phyloP scores from a whole-genome alignment of 2,888 invertebrate species.

The Frankliniella fusca region DNA sequence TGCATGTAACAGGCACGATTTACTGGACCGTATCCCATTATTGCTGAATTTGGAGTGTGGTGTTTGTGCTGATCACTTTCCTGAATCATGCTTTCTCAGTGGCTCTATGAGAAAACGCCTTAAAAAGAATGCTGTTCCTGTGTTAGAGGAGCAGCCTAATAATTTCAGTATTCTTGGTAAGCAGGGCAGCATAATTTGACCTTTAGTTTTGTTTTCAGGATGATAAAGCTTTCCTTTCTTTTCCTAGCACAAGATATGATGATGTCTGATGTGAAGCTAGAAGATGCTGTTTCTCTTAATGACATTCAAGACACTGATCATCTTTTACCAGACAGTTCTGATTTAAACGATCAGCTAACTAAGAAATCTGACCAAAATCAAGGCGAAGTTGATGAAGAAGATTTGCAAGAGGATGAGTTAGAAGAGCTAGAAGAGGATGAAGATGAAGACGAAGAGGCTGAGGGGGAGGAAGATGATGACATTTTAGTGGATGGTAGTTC shows the following conservation, averaged over 20 bases:
- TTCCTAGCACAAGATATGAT: not conserved
- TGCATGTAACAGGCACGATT: not conserved
- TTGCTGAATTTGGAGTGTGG: not conserved
- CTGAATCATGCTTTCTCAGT: not conserved
- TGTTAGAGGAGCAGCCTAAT: not conserved
- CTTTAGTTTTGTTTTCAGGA: not conserved
- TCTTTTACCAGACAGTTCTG: no score
- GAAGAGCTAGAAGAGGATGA: not conserved
- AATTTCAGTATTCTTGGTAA: not conserved
- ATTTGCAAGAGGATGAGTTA: conserved; percentile 6
- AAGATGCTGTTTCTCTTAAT: not conserved
- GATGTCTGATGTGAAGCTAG: not conserved
- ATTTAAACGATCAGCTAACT: no score
- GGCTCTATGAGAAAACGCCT: not conserved
- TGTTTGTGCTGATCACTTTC: conserved; percentile 17
- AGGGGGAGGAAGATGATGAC: not conserved
- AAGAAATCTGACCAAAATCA: not conserved
- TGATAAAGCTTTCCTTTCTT: not conserved
- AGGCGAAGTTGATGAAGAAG: conserved; percentile 9
- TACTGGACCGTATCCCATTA: not conserved
- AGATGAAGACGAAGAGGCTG: not conserved
- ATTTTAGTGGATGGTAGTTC: not conserved
- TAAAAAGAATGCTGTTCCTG: not conserved
- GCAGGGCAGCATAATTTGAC: no score
- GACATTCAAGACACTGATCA: not conserved